phyloP scores from a whole-genome alignment of 2,797 vertebrate genomes.

The Manis javanica region DNA sequence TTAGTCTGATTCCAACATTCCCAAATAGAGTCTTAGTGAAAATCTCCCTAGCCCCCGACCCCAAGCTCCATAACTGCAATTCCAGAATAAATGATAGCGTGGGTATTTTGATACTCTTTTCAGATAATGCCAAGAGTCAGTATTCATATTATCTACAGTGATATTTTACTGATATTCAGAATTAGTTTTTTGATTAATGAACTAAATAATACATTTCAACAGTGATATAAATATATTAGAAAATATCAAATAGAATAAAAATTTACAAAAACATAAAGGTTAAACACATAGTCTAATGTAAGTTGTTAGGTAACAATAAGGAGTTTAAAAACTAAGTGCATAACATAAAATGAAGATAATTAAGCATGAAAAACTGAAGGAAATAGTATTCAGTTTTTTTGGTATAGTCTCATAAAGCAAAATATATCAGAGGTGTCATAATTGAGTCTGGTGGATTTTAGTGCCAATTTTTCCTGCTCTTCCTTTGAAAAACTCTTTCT shows the following conservation, averaged over 20 bases:
- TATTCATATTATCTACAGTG: neutral
- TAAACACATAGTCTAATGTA: conserved; percentile 2
- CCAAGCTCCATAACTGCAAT: neutral
- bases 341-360: neutral
- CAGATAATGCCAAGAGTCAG: neutral
- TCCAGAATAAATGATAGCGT: neutral
- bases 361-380: conserved; percentile 20
- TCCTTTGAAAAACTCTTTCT: conserved; percentile 33
- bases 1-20: neutral
- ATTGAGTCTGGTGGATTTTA: neutral
- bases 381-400: neutral
- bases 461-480: neutral
- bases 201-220: neutral
- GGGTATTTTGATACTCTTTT: neutral
- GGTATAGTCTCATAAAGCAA: conserved; percentile 18
- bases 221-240: neutral
- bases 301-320: conserved; percentile 32
- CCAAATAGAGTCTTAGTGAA: neutral
- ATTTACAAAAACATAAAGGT: conserved; percentile 10
- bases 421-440: neutral
- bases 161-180: neutral
- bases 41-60: neutral
- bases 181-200: conserved; percentile 14
- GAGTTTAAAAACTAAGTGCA: neutral
- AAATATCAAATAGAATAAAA: conserved; percentile 29